phyloP scores from a whole-genome alignment of 1,140 invertebrate species.

The Hormaphis cornu region DNA sequence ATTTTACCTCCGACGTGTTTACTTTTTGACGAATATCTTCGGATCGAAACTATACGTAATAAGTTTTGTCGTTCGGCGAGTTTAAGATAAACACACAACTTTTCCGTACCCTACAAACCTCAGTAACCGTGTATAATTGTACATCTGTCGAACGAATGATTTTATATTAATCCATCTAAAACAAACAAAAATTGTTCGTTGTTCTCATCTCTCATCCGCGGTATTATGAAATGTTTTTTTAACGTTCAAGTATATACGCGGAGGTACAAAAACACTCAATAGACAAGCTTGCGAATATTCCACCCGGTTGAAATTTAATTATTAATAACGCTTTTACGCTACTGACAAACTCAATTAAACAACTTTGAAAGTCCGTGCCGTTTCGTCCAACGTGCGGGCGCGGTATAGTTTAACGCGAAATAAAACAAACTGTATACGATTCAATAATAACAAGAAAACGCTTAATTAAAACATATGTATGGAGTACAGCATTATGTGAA shows the following conservation, averaged over 20 bases:
- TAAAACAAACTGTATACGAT: no score
- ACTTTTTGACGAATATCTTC: not conserved
- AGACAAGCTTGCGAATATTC: not conserved
- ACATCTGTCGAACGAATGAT: no score
- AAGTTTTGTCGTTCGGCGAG: no score
- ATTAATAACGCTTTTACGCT: not conserved
- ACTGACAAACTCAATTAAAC: conserved; percentile 13
- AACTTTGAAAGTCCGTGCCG: not conserved
- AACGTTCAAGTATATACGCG: not conserved
- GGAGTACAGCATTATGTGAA: no score
- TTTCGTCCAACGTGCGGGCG: no score
- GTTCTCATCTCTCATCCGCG: not conserved
- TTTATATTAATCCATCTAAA: not conserved
- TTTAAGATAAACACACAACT: conserved; percentile 1
- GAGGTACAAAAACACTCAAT: not conserved
- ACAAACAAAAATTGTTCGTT: not conserved
- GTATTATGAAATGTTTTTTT: not conserved
- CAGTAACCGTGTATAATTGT: no score
- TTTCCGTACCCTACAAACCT: not conserved
- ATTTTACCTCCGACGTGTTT: not conserved
- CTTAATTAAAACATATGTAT: no score
- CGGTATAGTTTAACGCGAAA: no score
- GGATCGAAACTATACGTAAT: not conserved
- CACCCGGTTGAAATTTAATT: conserved; percentile 1
- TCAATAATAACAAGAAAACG: no score